phyloP scores from a whole-genome alignment of 2,888 invertebrate species.

The Zootermopsis nevadensis region DNA sequence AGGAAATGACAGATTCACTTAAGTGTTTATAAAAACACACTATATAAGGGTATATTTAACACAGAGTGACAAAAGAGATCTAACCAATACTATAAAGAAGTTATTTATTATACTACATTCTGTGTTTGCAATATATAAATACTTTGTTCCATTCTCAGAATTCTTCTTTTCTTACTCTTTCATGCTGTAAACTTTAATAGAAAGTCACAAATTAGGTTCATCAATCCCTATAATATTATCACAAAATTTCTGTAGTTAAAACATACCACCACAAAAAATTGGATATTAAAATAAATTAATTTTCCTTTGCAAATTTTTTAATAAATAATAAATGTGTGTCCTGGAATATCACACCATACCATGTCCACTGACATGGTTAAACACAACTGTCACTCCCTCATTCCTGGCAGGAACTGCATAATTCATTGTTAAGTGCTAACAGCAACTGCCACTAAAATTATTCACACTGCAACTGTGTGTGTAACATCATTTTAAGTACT shows the following conservation, averaged over 20 bases:
- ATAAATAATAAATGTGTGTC: no score
- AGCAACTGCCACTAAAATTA: no score
- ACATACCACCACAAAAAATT: neutral
- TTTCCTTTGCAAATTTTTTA: neutral
- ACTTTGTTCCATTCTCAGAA: neutral
- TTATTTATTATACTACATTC: neutral
- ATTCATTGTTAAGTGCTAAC: no score
- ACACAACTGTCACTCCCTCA: no score
- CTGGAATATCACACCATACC: no score
- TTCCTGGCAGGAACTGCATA: no score
- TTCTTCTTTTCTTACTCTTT: neutral
- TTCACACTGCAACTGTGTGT: no score
- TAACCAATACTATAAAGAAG: neutral
- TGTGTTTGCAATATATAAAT: neutral
- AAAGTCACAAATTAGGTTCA: neutral
- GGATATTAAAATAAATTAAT: neutral
- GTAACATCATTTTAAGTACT: no score
- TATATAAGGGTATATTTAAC: neutral
- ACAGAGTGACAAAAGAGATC: neutral
- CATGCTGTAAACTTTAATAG: neutral
- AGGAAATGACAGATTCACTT: no score
- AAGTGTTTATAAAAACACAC: no score
- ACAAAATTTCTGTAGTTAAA: neutral
- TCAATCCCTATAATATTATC: neutral
- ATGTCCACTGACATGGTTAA: no score